Conservation (phyloP, 1,140 invertebrate species). For the Aphelinus certus region DNA sequence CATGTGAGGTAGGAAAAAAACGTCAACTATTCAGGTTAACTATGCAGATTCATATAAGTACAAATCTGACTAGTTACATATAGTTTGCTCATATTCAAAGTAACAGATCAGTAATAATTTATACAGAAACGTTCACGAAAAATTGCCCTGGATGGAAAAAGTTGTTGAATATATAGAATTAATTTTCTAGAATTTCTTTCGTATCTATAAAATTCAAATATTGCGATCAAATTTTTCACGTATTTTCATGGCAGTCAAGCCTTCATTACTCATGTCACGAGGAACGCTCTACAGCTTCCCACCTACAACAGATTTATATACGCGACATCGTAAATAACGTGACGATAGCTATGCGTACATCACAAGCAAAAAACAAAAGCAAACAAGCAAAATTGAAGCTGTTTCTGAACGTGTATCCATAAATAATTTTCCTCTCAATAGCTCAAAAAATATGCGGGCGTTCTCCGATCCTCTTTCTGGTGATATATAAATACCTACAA, state of each 20-base stretch:
- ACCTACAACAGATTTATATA: constrained; percentile 11
- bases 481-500: too few relatives aligned
- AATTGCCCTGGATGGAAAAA: background rate
- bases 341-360: constrained; percentile 3
- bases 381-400: constrained; percentile 24
- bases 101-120: too few relatives aligned
- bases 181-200: too few relatives aligned
- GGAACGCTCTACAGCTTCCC: too few relatives aligned
- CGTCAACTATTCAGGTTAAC: too few relatives aligned
- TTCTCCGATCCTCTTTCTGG: background rate
- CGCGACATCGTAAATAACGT: constrained; percentile 15
- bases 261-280: constrained; percentile 7
- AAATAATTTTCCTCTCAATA: constrained; percentile 6
- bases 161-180: too few relatives aligned
- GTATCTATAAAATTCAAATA: too few relatives aligned
- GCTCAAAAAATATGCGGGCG: background rate
- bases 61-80: background rate
- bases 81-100: background rate
- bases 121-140: background rate
- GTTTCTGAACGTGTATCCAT: background rate
- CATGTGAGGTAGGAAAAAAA: too few relatives aligned
- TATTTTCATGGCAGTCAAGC: background rate
- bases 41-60: background rate
- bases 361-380: constrained; percentile 26
- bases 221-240: too few relatives aligned